A percentile compares a stretch with the other conserved stretches of the same genome.
Evolutionary conservation across 2,888 invertebrate species (phyloP).

Genomic region (Metacarcinus magister): DNA sequence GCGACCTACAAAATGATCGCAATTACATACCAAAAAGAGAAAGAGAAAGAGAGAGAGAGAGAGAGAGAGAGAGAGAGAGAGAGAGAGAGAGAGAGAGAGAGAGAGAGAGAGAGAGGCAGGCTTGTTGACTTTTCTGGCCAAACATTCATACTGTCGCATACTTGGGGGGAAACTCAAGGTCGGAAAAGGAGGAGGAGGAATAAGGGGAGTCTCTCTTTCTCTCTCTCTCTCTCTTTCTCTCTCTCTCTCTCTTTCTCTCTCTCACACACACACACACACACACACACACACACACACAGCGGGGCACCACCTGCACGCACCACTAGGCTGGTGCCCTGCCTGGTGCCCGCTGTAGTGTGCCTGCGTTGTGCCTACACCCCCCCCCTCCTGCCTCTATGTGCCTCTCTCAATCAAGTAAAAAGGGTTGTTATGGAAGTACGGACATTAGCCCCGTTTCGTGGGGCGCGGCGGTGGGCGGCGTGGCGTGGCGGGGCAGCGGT

Average conservation of each 20-base stretch:
- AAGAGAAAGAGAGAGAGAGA: not conserved
- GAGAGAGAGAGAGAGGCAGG: constrained; percentile 41
- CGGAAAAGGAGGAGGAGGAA: not conserved
- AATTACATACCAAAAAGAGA: not conserved
- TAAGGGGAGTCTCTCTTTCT: not conserved
- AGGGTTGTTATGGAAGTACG: too few species aligned
- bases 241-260: constrained; percentile 60
- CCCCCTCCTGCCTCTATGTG: not conserved
- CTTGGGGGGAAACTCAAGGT: constrained; percentile 66
- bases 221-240: constrained; percentile 56
- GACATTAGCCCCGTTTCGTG: not conserved
- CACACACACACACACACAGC: constrained; percentile 17
- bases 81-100: constrained; percentile 48
- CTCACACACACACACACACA: constrained; percentile 12
- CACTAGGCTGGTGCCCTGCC: not conserved
- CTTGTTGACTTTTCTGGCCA: constrained; percentile 61
- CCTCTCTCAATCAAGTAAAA: not conserved
- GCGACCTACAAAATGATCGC: not conserved
- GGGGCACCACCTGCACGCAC: not conserved
- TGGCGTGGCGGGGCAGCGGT: not conserved
- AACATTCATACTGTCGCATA: constrained; percentile 60
- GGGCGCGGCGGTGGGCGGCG: not conserved
- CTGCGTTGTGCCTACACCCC: not conserved
- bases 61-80: constrained; percentile 13
- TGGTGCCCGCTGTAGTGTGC: not conserved